Percentiles rank a stretch among this genome's conserved stretches.
phyloP scores from a whole-genome alignment of 2,888 invertebrate species.

The Stenichneumon culpator region DNA sequence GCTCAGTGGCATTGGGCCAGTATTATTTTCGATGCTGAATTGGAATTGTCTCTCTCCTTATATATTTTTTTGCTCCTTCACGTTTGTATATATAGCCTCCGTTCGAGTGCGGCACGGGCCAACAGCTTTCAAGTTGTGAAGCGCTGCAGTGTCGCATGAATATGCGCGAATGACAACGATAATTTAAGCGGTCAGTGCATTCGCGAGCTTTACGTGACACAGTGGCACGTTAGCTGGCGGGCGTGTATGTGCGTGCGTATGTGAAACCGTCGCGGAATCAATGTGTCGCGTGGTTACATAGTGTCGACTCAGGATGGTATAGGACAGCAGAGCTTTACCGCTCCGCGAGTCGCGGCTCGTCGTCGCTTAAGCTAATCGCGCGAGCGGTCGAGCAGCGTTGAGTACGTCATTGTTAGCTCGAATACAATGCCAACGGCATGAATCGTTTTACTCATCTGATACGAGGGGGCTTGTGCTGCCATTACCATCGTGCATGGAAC shows the following conservation, averaged over 20 bases:
- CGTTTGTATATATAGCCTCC: background rate
- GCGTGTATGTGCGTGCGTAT: background rate
- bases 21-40: constrained; percentile 63
- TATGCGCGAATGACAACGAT: constrained; percentile 27
- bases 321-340: background rate
- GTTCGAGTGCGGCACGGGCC: constrained; percentile 3
- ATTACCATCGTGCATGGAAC: background rate
- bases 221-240: background rate
- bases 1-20: constrained; percentile 48
- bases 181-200: constrained; percentile 29
- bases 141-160: background rate
- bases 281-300: constrained; percentile 28
- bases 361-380: constrained; percentile 41
- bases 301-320: constrained; percentile 33
- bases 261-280: background rate
- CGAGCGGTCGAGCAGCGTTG: constrained; percentile 22
- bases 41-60: constrained; percentile 12
- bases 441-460: constrained; percentile 42
- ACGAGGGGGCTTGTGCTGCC: background rate
- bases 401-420: constrained; percentile 44
- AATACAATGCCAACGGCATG: constrained; percentile 33
- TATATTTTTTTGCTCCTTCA: background rate
- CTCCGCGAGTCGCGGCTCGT: constrained; percentile 25
- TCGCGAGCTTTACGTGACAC: constrained; percentile 7
- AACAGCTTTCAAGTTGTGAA: constrained; percentile 17